Evolutionary conservation across 2,888 invertebrate genomes (phyloP).

Genomic region (Phymatocera aterrima): DNA sequence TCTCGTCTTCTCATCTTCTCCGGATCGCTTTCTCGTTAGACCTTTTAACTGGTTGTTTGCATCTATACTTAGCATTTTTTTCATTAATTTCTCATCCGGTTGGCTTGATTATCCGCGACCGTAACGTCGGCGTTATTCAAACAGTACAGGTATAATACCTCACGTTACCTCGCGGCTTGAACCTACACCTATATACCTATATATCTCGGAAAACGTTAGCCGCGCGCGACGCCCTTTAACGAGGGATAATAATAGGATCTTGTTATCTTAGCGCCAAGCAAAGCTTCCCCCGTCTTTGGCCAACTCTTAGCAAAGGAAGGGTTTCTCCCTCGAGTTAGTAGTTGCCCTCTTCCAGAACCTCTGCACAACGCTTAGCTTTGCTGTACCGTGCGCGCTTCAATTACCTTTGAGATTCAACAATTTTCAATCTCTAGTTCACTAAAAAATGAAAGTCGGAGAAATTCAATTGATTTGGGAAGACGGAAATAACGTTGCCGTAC

Average conservation of each 20-base stretch:
- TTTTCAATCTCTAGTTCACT: neutral
- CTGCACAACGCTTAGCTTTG: neutral
- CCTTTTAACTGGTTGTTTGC: neutral
- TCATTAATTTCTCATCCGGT: neutral
- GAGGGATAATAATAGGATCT: slow-evolving; percentile 42
- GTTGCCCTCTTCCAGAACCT: slow-evolving; percentile 15
- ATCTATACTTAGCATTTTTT: neutral
- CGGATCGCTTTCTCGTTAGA: too few species aligned
- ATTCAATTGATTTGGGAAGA: too few species aligned
- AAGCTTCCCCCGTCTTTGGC: slow-evolving; percentile 27
- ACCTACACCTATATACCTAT: slow-evolving; percentile 8
- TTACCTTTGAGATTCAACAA: neutral
- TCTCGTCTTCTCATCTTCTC: too few species aligned
- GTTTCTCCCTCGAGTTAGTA: slow-evolving; percentile 16
- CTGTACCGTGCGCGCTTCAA: neutral
- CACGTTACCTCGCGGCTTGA: too few species aligned
- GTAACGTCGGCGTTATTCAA: slow-evolving; percentile 28
- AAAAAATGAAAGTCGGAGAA: too few species aligned
- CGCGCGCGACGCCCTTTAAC: slow-evolving; percentile 39
- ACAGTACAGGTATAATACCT: neutral
- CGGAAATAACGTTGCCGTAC: too few species aligned
- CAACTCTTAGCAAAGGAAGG: slow-evolving; percentile 1
- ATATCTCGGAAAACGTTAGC: slow-evolving; percentile 1
- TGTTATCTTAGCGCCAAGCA: slow-evolving; percentile 39
- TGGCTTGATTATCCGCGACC: neutral